Evolutionary conservation across 2,888 invertebrate genomes (phyloP).

Genomic region (Corbicula japonica): DNA sequence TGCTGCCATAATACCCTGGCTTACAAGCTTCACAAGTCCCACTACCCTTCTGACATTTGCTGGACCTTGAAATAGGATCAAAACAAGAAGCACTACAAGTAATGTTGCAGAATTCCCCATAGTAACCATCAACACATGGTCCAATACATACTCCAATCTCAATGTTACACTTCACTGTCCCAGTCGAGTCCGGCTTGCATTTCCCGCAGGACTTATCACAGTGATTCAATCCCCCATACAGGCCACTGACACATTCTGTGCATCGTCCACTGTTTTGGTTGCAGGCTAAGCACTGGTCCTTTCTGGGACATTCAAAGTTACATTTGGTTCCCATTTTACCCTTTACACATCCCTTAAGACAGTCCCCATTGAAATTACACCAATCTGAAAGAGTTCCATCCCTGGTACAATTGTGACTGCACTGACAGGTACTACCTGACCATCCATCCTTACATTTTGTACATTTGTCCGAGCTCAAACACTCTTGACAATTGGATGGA

Average conservation of each 20-base stretch:
- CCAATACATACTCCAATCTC: constrained; percentile 18
- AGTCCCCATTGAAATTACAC: constrained; percentile 48
- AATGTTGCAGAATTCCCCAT: constrained; percentile 26
- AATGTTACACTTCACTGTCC: constrained; percentile 19
- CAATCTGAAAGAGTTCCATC: constrained; percentile 26
- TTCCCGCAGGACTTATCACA: constrained; percentile 31
- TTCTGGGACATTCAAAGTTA: constrained; percentile 11
- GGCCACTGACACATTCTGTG: constrained; percentile 28
- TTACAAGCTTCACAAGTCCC: constrained; percentile 48
- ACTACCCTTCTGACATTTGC: constrained; percentile 37
- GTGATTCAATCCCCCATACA: constrained; percentile 18
- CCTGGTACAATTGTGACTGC: constrained; percentile 31
- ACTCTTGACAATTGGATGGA: constrained; percentile 36
- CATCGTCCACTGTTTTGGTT: constrained; percentile 25
- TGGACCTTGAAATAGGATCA: not conserved
- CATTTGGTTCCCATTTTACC: constrained; percentile 33
- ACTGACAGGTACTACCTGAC: constrained; percentile 42
- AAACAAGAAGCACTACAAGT: constrained; percentile 23
- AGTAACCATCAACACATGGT: constrained; percentile 26
- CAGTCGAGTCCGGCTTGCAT: constrained; percentile 11
- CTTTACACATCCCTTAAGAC: constrained; percentile 45
- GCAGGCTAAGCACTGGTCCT: constrained; percentile 26
- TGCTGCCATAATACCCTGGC: constrained; percentile 27
- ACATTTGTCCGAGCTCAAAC: constrained; percentile 16
- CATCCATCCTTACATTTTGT: constrained; percentile 35